Percentiles rank a stretch among this genome's conserved stretches.
Conservation (phyloP, 2,797 vertebrate species). For the Graptemys geographica region DNA sequence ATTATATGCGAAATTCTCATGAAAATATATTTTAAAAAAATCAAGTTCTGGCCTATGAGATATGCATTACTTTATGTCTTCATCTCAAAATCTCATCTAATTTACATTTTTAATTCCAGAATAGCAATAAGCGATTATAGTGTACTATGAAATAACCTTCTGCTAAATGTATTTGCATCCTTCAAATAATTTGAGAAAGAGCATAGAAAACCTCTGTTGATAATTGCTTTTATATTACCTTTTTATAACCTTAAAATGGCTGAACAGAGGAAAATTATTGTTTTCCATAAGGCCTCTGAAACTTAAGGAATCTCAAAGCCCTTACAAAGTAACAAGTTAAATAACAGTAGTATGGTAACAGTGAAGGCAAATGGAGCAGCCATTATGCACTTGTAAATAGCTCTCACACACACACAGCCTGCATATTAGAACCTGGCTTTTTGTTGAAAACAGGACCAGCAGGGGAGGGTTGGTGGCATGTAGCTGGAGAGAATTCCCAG, state of each 20-base stretch:
- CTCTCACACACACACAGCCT: neutral
- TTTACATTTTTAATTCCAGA: neutral
- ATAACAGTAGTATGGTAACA: neutral
- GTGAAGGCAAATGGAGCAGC: fast-evolving
- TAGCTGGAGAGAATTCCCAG: neutral
- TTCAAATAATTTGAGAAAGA: neutral
- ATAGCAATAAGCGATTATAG: neutral
- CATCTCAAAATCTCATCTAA: neutral
- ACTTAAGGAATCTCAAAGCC: neutral
- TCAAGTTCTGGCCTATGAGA: neutral
- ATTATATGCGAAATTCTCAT: neutral
- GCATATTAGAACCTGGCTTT: neutral
- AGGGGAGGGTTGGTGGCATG: fast-evolving
- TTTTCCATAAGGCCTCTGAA: neutral
- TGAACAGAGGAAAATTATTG: neutral
- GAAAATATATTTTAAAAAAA: neutral
- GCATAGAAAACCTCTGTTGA: fast-evolving
- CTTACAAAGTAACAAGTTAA: neutral
- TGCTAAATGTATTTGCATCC: neutral
- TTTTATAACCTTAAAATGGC: neutral
- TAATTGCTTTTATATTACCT: neutral
- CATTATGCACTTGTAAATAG: neutral
- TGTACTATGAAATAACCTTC: neutral
- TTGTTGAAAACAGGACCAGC: neutral
- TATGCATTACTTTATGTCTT: neutral